Evolutionary conservation across 2,888 invertebrate genomes (phyloP).

Genomic region (Himalopsyche kuldschensis): DNA sequence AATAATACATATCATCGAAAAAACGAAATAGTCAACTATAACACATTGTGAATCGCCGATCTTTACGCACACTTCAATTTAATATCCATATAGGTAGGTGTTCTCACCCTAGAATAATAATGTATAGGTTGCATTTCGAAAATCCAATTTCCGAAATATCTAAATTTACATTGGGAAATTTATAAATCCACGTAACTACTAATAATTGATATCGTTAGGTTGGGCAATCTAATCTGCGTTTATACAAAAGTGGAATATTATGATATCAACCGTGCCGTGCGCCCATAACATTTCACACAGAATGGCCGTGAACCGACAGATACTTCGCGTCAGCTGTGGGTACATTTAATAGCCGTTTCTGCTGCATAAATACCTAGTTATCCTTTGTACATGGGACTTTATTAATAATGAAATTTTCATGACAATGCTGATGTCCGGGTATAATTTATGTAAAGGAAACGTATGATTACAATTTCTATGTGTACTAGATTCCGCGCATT

Average conservation of each 20-base stretch:
- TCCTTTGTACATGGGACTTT: too few relatives aligned
- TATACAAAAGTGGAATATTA: neutral
- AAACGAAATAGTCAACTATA: neutral
- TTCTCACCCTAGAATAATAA: neutral
- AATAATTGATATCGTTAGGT: neutral
- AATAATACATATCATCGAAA: too few relatives aligned
- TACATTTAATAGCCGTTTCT: too few relatives aligned
- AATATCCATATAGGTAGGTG: neutral
- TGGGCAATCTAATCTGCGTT: neutral
- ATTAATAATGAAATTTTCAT: too few relatives aligned
- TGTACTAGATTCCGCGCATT: too few relatives aligned
- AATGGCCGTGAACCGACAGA: neutral
- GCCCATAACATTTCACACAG: neutral
- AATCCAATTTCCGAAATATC: neutral
- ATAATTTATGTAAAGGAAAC: too few relatives aligned
- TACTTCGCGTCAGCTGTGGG: neutral
- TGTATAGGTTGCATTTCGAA: neutral
- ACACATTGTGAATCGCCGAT: neutral
- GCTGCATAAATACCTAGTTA: too few relatives aligned
- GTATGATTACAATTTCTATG: too few relatives aligned
- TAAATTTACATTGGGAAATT: neutral
- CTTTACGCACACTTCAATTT: neutral
- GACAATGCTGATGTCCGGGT: too few relatives aligned
- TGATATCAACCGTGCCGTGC: neutral
- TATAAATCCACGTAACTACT: neutral